Percentiles rank a stretch among this genome's conserved stretches.
These are phyloP conservation scores for Trematocara variabile DNA, from an alignment of 2,113 vertebrate species.

Conservation along the genomic window DNA sequence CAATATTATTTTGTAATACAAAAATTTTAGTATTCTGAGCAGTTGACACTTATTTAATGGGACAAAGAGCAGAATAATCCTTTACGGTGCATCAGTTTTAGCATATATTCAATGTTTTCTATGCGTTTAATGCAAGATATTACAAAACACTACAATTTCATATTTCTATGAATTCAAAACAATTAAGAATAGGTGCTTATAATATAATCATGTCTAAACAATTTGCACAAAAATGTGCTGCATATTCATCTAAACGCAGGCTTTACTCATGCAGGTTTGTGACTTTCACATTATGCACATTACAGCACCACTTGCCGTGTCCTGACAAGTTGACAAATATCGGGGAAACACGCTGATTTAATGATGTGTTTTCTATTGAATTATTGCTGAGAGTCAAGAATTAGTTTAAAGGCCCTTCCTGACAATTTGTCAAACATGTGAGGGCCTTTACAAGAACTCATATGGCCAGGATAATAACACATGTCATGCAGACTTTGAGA, in stretches of 20 bases:
- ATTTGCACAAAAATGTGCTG: background rate
- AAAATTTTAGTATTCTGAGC: conserved; percentile 26
- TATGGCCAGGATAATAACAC: conserved; percentile 29
- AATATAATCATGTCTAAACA: background rate
- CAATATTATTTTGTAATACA: conserved; percentile 48
- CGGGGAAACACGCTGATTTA: conserved; percentile 52
- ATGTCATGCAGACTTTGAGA: background rate
- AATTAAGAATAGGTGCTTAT: background rate
- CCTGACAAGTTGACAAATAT: conserved; percentile 72
- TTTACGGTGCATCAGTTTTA: conserved; percentile 14
- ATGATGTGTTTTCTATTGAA: conserved; percentile 67
- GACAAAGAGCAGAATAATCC: background rate
- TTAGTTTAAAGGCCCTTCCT: conserved; percentile 44
- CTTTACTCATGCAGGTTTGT: conserved; percentile 12
- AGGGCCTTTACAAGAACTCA: background rate
- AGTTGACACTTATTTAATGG: background rate
- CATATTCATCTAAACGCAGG: background rate
- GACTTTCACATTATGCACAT: conserved; percentile 29
- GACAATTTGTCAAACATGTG: conserved; percentile 45
- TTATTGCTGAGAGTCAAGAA: conserved; percentile 53
- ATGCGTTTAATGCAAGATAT: background rate
- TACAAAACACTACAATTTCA: background rate
- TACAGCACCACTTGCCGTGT: conserved; percentile 27
- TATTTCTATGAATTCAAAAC: background rate
- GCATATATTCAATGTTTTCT: background rate